A percentile compares a stretch with the other conserved stretches of the same genome.
Evolutionary conservation across 2,888 invertebrate species (phyloP).

Genomic region (Nephrocerus scutellatus): DNA sequence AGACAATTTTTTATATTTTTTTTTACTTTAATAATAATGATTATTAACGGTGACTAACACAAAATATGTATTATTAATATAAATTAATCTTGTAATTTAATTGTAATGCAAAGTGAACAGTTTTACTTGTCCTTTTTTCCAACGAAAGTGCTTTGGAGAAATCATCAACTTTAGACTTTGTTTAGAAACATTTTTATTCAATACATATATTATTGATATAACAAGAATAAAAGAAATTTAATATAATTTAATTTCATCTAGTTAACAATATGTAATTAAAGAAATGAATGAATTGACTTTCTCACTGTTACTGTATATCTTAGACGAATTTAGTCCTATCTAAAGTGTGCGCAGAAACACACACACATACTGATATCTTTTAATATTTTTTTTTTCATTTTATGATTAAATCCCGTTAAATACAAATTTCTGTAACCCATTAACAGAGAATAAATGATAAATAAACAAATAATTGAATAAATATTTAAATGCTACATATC

Average conservation of each 20-base stretch:
- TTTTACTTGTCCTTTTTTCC: conserved; percentile 40
- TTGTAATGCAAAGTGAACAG: neutral
- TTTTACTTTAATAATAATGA: too few relatives aligned
- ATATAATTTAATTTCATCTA: too few relatives aligned
- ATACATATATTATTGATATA: conserved; percentile 13
- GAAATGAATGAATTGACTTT: conserved; percentile 1
- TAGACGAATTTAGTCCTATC: conserved; percentile 16
- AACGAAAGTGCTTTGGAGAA: conserved; percentile 10
- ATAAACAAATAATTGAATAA: conserved; percentile 2
- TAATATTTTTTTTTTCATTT: too few relatives aligned
- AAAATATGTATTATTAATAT: too few relatives aligned
- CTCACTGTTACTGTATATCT: conserved; percentile 5
- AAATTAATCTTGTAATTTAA: conserved; percentile 5
- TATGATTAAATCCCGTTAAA: too few relatives aligned
- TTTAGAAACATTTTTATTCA: conserved; percentile 7
- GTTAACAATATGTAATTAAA: conserved; percentile 1
- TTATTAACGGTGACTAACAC: too few relatives aligned
- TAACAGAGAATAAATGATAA: neutral
- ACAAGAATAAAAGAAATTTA: too few relatives aligned
- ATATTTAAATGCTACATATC: neutral
- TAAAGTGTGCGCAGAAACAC: too few relatives aligned
- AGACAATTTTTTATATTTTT: too few relatives aligned
- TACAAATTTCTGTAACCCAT: too few relatives aligned
- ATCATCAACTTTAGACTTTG: neutral
- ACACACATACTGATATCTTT: too few relatives aligned